These are phyloP conservation scores for Philaethria dido DNA, from an alignment of 2,888 invertebrate genomes.

Conservation along the genomic window DNA sequence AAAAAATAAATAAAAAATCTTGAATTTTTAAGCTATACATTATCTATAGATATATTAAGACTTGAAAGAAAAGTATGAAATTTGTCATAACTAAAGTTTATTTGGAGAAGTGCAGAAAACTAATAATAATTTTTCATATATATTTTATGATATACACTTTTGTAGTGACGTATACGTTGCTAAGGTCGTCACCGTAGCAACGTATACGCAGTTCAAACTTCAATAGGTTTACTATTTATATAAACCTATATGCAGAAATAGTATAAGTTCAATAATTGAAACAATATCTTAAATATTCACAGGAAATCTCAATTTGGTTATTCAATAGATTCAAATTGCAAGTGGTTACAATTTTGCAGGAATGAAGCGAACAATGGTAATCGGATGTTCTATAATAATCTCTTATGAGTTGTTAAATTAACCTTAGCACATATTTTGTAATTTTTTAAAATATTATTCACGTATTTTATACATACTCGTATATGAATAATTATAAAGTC, in stretches of 20 bases:
- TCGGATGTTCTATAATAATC: slow-evolving; percentile 14
- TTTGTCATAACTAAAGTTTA: no score
- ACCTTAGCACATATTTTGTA: slow-evolving; percentile 53
- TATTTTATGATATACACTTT: no score
- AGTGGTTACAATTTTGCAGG: slow-evolving; percentile 34
- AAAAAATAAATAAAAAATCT: no score
- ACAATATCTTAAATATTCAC: slow-evolving; percentile 28
- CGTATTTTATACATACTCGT: no score
- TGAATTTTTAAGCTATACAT: no score
- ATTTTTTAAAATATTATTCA: no score
- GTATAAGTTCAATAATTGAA: slow-evolving; percentile 14
- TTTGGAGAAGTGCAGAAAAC: no score
- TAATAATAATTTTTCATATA: no score
- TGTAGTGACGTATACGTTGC: no score
- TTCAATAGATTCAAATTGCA: slow-evolving; percentile 39
- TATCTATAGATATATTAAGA: no score
- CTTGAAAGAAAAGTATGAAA: no score
- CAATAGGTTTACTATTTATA: neutral
- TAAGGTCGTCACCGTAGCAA: neutral
- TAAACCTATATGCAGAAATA: neutral
- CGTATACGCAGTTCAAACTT: neutral
- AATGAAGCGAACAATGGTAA: slow-evolving; percentile 32
- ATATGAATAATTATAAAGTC: no score
- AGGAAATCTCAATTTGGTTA: slow-evolving; percentile 40
- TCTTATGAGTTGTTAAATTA: slow-evolving; percentile 49